Conservation (phyloP, 2,888 invertebrate genomes). For the Melolontha melolontha region DNA sequence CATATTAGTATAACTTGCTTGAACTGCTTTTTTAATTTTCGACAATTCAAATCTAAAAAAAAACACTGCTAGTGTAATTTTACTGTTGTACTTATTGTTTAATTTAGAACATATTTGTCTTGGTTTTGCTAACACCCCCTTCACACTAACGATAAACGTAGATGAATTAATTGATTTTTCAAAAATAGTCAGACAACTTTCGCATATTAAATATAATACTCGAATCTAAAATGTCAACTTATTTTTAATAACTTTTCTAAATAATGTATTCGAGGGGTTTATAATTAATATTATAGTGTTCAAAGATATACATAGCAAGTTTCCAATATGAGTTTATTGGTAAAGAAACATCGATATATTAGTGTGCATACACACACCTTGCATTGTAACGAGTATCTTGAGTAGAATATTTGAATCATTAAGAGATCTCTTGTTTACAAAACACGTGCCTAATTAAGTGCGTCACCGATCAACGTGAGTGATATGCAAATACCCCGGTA, state of each 20-base stretch:
- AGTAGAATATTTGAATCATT: constrained; percentile 21
- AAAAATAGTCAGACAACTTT: background rate
- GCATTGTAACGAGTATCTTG: constrained; percentile 11
- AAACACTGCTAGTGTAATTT: no score
- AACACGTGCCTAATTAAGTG: constrained; percentile 36
- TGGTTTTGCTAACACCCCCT: no score
- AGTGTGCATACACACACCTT: constrained; percentile 2
- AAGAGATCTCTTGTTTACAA: constrained; percentile 31
- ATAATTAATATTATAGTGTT: no score
- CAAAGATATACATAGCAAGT: no score
- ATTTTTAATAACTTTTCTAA: background rate
- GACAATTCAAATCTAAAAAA: no score
- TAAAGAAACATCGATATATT: constrained; percentile 9
- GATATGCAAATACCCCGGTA: constrained; percentile 11
- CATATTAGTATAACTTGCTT: no score
- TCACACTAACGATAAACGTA: no score
- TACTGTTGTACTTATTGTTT: no score
- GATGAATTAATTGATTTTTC: no score
- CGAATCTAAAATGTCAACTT: background rate
- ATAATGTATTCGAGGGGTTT: background rate
- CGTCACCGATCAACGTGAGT: constrained; percentile 30
- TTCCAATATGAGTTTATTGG: no score
- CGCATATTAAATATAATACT: background rate
- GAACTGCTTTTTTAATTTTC: no score
- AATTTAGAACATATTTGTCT: no score